These are phyloP conservation scores for Biston stratarius DNA, from an alignment of 2,888 invertebrate species.

Conservation along the genomic window DNA sequence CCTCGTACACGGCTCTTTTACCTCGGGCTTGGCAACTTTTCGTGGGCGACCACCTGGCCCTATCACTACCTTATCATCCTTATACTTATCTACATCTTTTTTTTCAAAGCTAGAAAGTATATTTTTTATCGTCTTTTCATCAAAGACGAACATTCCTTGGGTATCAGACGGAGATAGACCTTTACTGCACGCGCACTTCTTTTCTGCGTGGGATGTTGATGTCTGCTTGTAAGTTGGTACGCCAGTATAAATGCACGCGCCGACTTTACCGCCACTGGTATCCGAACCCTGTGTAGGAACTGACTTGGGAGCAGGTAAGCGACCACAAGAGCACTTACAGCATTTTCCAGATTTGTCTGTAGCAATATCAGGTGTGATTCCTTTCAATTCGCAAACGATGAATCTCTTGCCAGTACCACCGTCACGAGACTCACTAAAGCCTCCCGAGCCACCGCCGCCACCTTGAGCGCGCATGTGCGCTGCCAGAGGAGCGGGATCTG, in stretches of 20 bases:
- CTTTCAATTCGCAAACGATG: constrained; percentile 80
- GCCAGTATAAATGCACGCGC: constrained; percentile 46
- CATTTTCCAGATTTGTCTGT: constrained; percentile 65
- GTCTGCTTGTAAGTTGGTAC: constrained; percentile 28
- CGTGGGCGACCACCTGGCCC: constrained; percentile 60
- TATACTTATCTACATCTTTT: constrained; percentile 55
- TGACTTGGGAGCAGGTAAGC: constrained; percentile 38
- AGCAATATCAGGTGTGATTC: constrained; percentile 63
- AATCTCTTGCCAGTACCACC: constrained; percentile 71
- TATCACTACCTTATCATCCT: constrained; percentile 44
- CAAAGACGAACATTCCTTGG: constrained; percentile 60
- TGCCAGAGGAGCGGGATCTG: constrained; percentile 70
- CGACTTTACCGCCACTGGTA: constrained; percentile 26
- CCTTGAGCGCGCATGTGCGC: constrained; percentile 62
- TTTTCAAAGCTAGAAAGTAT: constrained; percentile 64
- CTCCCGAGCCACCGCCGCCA: constrained; percentile 53
- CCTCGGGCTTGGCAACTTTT: constrained; percentile 48
- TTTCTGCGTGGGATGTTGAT: constrained; percentile 25
- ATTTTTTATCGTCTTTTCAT: constrained; percentile 60
- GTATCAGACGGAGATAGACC: constrained; percentile 41
- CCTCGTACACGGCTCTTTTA: constrained; percentile 68
- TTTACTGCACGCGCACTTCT: constrained; percentile 51
- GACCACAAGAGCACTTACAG: constrained; percentile 69
- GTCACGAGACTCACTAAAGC: constrained; percentile 50
- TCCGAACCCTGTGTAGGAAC: constrained; percentile 40